Evolutionary conservation across 2,113 vertebrate genomes (phyloP).

Genomic region (Cavia aperea): DNA sequence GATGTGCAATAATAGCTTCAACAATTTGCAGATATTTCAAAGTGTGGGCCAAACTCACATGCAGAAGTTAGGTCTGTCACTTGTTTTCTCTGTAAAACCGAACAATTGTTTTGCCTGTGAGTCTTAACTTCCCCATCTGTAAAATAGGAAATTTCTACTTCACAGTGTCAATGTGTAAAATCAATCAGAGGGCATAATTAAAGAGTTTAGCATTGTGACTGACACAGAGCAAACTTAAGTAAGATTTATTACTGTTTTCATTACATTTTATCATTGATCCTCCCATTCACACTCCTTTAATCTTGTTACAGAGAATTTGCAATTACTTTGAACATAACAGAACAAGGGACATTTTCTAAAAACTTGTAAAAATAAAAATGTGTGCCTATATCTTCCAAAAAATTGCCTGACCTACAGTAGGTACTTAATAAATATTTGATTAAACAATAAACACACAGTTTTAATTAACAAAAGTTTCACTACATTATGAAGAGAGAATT

Average conservation of each 20-base stretch:
- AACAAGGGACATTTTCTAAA: not conserved
- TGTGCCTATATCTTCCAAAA: not conserved
- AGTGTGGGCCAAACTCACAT: not conserved
- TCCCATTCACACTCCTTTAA: not conserved
- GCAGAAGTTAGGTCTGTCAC: not conserved
- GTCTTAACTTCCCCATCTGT: not conserved
- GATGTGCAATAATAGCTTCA: not conserved
- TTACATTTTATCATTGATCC: not conserved
- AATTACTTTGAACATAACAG: not conserved
- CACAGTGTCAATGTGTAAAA: not conserved
- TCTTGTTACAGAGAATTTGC: not conserved
- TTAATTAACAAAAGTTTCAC: conserved; percentile 1
- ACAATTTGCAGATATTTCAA: not conserved
- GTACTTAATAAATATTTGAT: conserved; percentile 21
- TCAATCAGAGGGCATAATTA: not conserved
- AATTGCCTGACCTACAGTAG: not conserved
- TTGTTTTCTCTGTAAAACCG: not conserved
- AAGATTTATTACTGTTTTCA: not conserved
- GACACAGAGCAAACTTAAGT: not conserved
- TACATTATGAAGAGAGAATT: not conserved
- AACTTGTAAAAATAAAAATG: not conserved
- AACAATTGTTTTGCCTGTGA: not conserved
- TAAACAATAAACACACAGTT: not conserved
- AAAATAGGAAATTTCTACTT: not conserved
- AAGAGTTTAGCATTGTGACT: not conserved